These are phyloP conservation scores for Hoplodrina blanda DNA, from an alignment of 2,888 invertebrate species.

Conservation along the genomic window DNA sequence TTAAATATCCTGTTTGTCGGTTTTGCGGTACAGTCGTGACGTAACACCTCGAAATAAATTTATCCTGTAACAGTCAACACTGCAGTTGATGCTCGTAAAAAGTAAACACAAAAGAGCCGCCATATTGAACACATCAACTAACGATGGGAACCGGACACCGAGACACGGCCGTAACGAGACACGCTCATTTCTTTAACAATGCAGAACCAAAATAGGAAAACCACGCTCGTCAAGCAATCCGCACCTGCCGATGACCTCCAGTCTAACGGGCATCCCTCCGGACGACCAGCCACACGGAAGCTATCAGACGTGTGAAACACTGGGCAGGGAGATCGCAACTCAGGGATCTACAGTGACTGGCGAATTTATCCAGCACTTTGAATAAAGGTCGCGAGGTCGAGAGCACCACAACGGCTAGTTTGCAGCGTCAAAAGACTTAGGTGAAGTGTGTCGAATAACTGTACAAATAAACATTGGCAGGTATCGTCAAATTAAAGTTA, in stretches of 20 bases:
- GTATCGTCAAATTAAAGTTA: conserved; percentile 84
- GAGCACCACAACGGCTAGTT: conserved; percentile 82
- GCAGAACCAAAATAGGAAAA: conserved; percentile 85
- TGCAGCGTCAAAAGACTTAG: conserved; percentile 79
- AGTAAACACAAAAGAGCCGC: conserved; percentile 35
- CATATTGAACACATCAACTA: conserved; percentile 60
- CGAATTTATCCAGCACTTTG: conserved; percentile 77
- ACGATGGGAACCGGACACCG: conserved; percentile 69
- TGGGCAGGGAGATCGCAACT: conserved; percentile 36
- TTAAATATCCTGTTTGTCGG: conserved; percentile 43
- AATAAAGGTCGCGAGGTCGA: conserved; percentile 88
- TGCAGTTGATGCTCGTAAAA: conserved; percentile 28
- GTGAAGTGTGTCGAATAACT: conserved; percentile 86
- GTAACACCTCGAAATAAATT: conserved; percentile 43
- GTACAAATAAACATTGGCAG: conserved; percentile 85
- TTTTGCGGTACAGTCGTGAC: conserved; percentile 34
- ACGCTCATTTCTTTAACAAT: conserved; percentile 82
- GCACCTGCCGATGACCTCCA: conserved; percentile 88
- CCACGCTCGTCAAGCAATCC: conserved; percentile 86
- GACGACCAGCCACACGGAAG: conserved; percentile 50
- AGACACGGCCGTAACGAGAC: conserved; percentile 75
- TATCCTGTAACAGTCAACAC: conserved; percentile 40
- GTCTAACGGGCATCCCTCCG: conserved; percentile 85
- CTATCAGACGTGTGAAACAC: conserved; percentile 54
- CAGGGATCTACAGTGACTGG: conserved; percentile 72